Conservation (phyloP, 2,888 invertebrate genomes). For the Nasonia oneida region DNA sequence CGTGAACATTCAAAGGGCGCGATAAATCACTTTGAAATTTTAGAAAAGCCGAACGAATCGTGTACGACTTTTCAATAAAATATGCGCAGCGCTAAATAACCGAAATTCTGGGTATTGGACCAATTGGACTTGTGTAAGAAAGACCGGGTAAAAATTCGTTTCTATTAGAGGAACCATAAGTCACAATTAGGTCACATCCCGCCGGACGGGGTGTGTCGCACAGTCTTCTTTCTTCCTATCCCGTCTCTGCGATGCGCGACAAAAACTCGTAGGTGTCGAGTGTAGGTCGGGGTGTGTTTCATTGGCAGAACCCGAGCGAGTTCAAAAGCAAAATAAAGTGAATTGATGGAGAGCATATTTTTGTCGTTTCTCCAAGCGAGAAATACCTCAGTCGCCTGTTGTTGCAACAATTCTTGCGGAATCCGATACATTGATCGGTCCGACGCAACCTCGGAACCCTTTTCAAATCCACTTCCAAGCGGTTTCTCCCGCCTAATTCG, state of each 20-base stretch:
- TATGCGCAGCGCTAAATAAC: conserved; percentile 49
- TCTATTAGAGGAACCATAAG: conserved; percentile 77
- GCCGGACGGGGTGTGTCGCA: conserved; percentile 70
- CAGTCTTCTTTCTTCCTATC: conserved; percentile 58
- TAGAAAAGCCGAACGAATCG: conserved; percentile 48
- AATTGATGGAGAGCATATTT: conserved; percentile 52
- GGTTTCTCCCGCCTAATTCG: conserved; percentile 35
- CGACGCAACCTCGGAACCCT: background rate
- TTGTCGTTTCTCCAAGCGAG: background rate
- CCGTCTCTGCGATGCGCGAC: conserved; percentile 60
- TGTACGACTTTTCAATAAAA: conserved; percentile 49
- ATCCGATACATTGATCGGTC: conserved; percentile 36
- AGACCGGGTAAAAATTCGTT: conserved; percentile 63
- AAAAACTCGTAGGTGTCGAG: conserved; percentile 68
- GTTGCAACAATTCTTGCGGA: conserved; percentile 3
- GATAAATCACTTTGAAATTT: conserved; percentile 43
- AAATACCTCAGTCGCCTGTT: background rate
- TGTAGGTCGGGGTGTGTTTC: conserved; percentile 64
- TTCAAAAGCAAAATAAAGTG: conserved; percentile 50
- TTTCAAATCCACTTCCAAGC: background rate
- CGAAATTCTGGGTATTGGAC: conserved; percentile 51
- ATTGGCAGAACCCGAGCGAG: conserved; percentile 52
- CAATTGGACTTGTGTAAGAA: conserved; percentile 34
- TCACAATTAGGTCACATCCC: conserved; percentile 77
- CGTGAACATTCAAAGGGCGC: background rate